Evolutionary conservation across 30 jellyfish, hydroid and myxozoan species (phyloP).

Genomic region (Haliclystus octoradiatus): DNA sequence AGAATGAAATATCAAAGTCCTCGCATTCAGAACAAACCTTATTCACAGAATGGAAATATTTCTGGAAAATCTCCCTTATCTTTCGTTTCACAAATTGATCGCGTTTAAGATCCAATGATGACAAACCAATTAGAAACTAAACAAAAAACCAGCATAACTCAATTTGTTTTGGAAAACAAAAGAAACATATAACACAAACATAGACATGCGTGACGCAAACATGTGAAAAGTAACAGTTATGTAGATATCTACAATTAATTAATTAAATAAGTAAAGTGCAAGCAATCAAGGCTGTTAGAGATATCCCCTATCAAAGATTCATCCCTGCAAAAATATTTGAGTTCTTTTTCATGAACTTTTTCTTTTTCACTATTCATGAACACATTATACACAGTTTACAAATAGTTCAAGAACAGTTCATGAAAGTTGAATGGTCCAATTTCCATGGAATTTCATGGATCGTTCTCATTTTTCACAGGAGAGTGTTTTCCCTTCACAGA

Average conservation of each 20-base stretch:
- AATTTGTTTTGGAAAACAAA: too few species aligned
- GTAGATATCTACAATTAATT: not conserved
- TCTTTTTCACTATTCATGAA: too few species aligned
- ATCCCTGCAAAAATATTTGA: too few species aligned
- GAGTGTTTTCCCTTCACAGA: too few species aligned
- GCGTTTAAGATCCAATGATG: constrained; percentile 60
- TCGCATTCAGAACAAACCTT: constrained; percentile 20
- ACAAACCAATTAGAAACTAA: constrained; percentile 67
- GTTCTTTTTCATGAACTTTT: too few species aligned
- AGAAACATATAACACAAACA: too few species aligned
- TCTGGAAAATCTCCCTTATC: constrained; percentile 41
- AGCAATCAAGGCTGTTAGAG: not conserved
- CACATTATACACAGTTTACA: too few species aligned
- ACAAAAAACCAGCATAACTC: not conserved
- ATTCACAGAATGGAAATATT: constrained; percentile 25
- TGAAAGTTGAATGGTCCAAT: too few species aligned
- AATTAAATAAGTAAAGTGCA: not conserved
- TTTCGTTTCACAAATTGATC: constrained; percentile 70
- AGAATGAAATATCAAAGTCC: not conserved
- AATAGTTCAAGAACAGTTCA: too few species aligned
- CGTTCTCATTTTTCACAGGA: too few species aligned
- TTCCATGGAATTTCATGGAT: too few species aligned
- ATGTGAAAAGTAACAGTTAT: not conserved
- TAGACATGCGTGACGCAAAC: not conserved
- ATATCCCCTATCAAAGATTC: not conserved